Conservation (phyloP, 2,113 vertebrate genomes). For the Pongo pygmaeus region DNA sequence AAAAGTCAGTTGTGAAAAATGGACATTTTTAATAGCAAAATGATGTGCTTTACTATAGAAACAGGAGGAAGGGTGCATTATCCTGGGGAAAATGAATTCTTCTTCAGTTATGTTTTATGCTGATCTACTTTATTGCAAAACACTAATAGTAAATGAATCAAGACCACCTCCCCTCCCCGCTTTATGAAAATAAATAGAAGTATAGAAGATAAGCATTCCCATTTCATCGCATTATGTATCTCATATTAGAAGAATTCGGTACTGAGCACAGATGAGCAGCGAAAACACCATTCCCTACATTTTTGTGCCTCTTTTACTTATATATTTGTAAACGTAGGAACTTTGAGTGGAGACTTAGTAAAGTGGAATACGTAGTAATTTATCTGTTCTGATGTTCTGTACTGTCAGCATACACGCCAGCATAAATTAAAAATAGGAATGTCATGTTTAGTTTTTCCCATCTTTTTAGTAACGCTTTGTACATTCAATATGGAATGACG, state of each 20-base stretch:
- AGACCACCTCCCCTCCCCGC: neutral
- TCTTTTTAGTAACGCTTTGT: constrained; percentile 1
- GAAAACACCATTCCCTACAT: neutral
- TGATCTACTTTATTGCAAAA: neutral
- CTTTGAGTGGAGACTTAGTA: neutral
- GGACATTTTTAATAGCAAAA: neutral
- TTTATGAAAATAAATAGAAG: neutral
- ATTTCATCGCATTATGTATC: neutral
- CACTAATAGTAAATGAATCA: neutral
- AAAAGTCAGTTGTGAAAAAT: neutral
- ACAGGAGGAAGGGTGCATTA: neutral
- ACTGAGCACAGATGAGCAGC: neutral
- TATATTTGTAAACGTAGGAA: neutral
- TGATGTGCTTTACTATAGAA: neutral
- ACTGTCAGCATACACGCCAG: neutral
- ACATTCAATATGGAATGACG: neutral
- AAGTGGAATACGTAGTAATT: neutral
- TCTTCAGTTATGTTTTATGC: neutral
- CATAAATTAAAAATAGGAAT: neutral
- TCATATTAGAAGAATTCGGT: neutral
- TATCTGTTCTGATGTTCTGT: neutral
- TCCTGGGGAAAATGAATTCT: neutral
- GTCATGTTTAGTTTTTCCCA: neutral
- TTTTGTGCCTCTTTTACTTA: neutral
- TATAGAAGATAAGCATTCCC: neutral